phyloP scores from a whole-genome alignment of 2,797 vertebrate genomes.

The Pseudochromis fuscus region DNA sequence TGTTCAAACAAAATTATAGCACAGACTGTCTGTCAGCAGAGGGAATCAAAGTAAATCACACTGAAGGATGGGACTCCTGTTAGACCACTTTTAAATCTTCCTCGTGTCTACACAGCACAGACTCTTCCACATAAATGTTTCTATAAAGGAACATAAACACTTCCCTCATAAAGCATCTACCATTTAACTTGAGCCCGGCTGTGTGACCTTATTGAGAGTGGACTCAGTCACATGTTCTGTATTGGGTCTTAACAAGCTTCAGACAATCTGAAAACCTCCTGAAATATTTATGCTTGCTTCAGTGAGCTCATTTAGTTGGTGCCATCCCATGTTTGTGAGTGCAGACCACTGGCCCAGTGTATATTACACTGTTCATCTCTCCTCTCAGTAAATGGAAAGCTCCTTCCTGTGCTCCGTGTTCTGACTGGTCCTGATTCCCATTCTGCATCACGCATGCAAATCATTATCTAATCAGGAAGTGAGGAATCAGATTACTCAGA shows the following conservation, averaged over 20 bases:
- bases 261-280: constrained; percentile 47
- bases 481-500: constrained; percentile 79
- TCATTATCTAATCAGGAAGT: constrained; percentile 84
- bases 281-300: constrained; percentile 58
- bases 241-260: constrained; percentile 36
- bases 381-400: constrained; percentile 45
- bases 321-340: constrained; percentile 19
- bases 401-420: constrained; percentile 43
- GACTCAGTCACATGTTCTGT: constrained; percentile 41
- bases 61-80: constrained; percentile 11
- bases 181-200: constrained; percentile 9
- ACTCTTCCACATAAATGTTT: constrained; percentile 34
- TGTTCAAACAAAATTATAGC: constrained; percentile 38
- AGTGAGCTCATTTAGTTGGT: constrained; percentile 45
- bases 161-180: constrained; percentile 17
- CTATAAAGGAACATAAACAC: constrained; percentile 44
- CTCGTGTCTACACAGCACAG: constrained; percentile 6
- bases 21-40: constrained; percentile 13
- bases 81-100: constrained; percentile 9
- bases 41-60: constrained; percentile 19
- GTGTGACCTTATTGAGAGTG: constrained; percentile 2
- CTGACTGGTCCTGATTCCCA: constrained; percentile 49
- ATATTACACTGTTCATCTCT: constrained; percentile 23
- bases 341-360: constrained; percentile 11
- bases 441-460: constrained; percentile 73